These are phyloP conservation scores for Danio choprae DNA, from an alignment of 2,797 vertebrate species.

Conservation along the genomic window DNA sequence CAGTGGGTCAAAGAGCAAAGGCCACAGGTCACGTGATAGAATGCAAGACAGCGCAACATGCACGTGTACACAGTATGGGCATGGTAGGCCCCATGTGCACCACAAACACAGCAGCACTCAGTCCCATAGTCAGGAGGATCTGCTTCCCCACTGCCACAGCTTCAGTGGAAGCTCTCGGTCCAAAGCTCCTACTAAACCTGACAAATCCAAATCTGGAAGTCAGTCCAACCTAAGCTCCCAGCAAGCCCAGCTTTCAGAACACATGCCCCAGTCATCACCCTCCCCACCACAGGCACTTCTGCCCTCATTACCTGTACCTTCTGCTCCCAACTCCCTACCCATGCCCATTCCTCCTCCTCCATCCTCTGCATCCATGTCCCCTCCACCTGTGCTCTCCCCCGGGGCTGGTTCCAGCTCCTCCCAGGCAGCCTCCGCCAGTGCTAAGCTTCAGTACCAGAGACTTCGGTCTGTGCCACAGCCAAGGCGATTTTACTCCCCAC, in stretches of 20 bases:
- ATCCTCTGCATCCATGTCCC: constrained; percentile 77
- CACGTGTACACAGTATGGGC: constrained; percentile 79
- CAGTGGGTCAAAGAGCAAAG: constrained; percentile 55
- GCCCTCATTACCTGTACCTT: constrained; percentile 68
- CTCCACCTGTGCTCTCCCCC: constrained; percentile 78
- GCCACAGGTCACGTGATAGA: constrained; percentile 68
- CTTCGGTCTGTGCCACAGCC: constrained; percentile 84
- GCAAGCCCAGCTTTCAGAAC: constrained; percentile 61
- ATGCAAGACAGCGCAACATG: constrained; percentile 71
- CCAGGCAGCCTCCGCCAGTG: constrained; percentile 81
- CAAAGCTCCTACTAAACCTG: constrained; percentile 78
- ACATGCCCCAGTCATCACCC: constrained; percentile 72
- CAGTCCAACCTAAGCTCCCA: constrained; percentile 84
- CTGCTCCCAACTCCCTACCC: constrained; percentile 79
- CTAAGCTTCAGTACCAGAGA: constrained; percentile 92
- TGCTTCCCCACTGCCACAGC: constrained; percentile 84
- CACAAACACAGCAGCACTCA: constrained; percentile 75
- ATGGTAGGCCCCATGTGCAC: constrained; percentile 76
- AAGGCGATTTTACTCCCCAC: constrained; percentile 86
- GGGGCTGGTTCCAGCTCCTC: constrained; percentile 78
- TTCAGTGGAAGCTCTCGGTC: constrained; percentile 78
- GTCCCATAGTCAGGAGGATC: constrained; percentile 83
- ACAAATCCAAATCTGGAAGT: constrained; percentile 80
- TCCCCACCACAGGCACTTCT: constrained; percentile 78
- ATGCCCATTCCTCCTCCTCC: constrained; percentile 82